These are phyloP conservation scores for Ochropacha duplaris DNA, from an alignment of 2,888 invertebrate species.

Conservation along the genomic window DNA sequence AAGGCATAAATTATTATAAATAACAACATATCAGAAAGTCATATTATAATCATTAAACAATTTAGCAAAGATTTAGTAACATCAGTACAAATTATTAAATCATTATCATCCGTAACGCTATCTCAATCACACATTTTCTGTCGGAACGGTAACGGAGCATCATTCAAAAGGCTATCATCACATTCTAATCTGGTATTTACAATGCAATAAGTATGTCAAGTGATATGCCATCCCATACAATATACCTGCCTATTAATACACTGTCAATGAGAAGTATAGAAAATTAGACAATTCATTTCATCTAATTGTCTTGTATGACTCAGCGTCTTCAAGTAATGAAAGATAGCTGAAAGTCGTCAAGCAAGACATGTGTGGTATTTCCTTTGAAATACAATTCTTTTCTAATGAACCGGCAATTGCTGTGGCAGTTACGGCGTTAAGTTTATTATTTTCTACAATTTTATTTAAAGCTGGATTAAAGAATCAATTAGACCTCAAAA, in stretches of 20 bases:
- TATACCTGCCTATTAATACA: constrained; percentile 52
- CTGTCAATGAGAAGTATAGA: constrained; percentile 46
- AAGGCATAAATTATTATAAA: too few species aligned
- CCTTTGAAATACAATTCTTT: constrained; percentile 34
- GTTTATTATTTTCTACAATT: constrained; percentile 9
- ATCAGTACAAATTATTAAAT: not conserved
- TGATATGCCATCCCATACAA: constrained; percentile 7
- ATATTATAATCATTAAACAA: not conserved
- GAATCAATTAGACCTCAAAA: too few species aligned
- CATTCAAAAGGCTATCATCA: constrained; percentile 5
- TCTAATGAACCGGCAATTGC: constrained; percentile 6
- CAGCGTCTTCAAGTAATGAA: constrained; percentile 40
- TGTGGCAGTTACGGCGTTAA: constrained; percentile 2
- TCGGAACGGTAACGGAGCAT: constrained; percentile 4
- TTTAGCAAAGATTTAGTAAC: not conserved
- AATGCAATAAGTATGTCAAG: constrained; percentile 2
- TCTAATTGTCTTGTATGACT: constrained; percentile 72
- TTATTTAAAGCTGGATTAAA: not conserved
- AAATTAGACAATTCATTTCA: constrained; percentile 79
- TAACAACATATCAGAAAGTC: too few species aligned
- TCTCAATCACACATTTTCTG: constrained; percentile 1
- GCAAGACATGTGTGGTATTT: constrained; percentile 38
- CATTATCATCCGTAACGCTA: constrained; percentile 1
- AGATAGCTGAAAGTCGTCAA: constrained; percentile 10
- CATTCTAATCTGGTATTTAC: constrained; percentile 10